These are phyloP conservation scores for Onychostruthus taczanowskii DNA, from an alignment of 2,113 vertebrate genomes.

Conservation along the genomic window DNA sequence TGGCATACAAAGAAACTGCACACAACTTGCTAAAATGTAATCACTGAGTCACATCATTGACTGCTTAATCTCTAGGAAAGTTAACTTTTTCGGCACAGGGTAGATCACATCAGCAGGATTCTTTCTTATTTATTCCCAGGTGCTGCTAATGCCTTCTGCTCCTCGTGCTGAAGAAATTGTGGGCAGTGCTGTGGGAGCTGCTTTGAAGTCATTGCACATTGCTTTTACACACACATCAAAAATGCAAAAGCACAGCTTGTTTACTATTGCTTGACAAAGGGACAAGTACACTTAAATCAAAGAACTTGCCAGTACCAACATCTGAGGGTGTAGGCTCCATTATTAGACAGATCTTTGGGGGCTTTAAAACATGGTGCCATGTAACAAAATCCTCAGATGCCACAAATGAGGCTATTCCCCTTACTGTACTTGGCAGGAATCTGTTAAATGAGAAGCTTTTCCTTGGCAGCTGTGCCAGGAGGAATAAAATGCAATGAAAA, in stretches of 20 bases:
- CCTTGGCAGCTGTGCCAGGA: neutral
- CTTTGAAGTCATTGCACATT: conserved; percentile 20
- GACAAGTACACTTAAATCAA: conserved; percentile 12
- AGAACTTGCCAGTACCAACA: conserved; percentile 42
- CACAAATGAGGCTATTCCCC: neutral
- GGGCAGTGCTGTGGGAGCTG: conserved; percentile 23
- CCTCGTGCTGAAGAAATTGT: neutral
- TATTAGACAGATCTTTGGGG: conserved; percentile 43
- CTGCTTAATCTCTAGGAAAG: conserved; percentile 63
- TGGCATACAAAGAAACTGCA: conserved; percentile 47
- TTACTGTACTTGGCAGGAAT: conserved; percentile 17
- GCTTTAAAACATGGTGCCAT: conserved; percentile 5
- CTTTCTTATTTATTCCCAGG: conserved; percentile 48
- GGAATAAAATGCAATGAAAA: conserved; percentile 2
- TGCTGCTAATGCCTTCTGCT: conserved; percentile 64
- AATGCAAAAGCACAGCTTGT: conserved; percentile 53
- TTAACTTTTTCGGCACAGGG: conserved; percentile 46
- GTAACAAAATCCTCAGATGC: neutral
- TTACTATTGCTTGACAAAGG: conserved; percentile 45
- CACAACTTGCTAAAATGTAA: conserved; percentile 68
- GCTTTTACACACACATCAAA: conserved; percentile 56
- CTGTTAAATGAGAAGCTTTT: conserved; percentile 1
- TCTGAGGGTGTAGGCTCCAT: conserved; percentile 2
- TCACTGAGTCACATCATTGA: conserved; percentile 67
- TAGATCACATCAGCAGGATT: conserved; percentile 54